Base-by-base conservation (phyloP, 2,797 vertebrate genomes). In the Phalanger gymnotis region DNA sequence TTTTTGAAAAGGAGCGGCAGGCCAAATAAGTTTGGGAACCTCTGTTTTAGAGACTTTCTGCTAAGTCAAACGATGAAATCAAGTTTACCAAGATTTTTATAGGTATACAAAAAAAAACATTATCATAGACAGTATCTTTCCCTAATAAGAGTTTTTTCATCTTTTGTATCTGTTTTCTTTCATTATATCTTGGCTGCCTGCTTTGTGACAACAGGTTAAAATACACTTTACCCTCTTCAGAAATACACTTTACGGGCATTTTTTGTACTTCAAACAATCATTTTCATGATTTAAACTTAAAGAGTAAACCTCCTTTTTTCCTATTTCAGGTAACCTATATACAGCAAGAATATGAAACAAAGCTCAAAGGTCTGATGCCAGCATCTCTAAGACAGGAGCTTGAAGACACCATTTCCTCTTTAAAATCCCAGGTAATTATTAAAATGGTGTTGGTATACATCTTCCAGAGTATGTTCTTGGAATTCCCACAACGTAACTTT, bases 381-480 rank as follows among this genome's bases (percentile, higher is more conserved):
- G 99, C 98, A 1, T 99, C 99, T 95, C 97, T 99, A 93, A 98
- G 99, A 96, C 99, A 99, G 97, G 99, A 99, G 92, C 98, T 99
- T 90, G 99, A 99, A 98, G 99, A 99, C 98, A 99, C 99, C 96
- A 99, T 99, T 98, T 96, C 98, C 73, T 99, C 99, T 90, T 99
- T 99, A 87, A 99, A 99, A 98, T 99, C 99, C 97, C 99, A 99
- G 99, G 99, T 99, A 99, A 98, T 89, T 95, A 56, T 90, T 94
- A 55, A 27, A 92, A 40, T 91, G 5, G 27, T n/a, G n/a, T 51
- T 34, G 12, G 7, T 91, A 25, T 47, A 81, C 40, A 27, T 9
- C 1, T 91, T 93, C 66, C 90, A n/a, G 54, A 10, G 31, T 51
- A 4, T 58, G 47, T 92, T 87, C 57, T 90, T 92, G 47, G 51